A percentile compares a stretch with the other conserved stretches of the same genome.
Evolutionary conservation across 1,140 invertebrate genomes (phyloP).

Genomic region (Cotesia chilonis): DNA sequence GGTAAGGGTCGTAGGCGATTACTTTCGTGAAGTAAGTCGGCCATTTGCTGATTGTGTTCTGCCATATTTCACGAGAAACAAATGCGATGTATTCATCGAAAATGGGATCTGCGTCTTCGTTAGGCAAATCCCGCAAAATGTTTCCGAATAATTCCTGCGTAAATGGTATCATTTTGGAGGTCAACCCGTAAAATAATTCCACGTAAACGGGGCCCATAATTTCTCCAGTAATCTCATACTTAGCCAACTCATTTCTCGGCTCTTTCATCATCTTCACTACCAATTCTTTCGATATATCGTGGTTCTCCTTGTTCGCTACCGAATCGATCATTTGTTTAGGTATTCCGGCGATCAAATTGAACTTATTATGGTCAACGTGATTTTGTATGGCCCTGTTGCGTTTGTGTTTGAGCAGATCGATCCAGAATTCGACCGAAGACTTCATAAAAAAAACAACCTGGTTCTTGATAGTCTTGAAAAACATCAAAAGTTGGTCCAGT

Average conservation of each 20-base stretch:
- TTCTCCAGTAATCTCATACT: not conserved
- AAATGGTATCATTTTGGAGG: not conserved
- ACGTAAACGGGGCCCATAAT: slow-evolving; percentile 28
- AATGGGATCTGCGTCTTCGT: slow-evolving; percentile 29
- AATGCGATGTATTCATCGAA: slow-evolving; percentile 29
- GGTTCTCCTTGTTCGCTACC: not conserved
- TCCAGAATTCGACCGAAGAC: not conserved
- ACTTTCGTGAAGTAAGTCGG: not conserved
- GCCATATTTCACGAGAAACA: slow-evolving; percentile 1
- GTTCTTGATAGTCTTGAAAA: not conserved
- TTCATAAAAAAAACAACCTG: not conserved
- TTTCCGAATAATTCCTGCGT: slow-evolving; percentile 15
- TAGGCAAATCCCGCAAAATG: slow-evolving; percentile 26
- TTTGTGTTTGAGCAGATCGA: not conserved
- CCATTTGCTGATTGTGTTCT: slow-evolving; percentile 31
- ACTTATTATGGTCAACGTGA: not conserved
- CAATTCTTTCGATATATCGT: not conserved
- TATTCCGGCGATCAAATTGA: not conserved
- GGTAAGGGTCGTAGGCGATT: slow-evolving; percentile 17
- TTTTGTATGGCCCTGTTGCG: not conserved
- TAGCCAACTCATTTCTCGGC: not conserved
- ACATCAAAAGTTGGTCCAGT: slow-evolving; percentile 7
- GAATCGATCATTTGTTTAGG: not conserved
- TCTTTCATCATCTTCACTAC: not conserved
- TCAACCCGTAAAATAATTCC: slow-evolving; percentile 10